These are phyloP conservation scores for Acyrthosiphon pisum DNA, from an alignment of 1,140 invertebrate species.

Conservation along the genomic window DNA sequence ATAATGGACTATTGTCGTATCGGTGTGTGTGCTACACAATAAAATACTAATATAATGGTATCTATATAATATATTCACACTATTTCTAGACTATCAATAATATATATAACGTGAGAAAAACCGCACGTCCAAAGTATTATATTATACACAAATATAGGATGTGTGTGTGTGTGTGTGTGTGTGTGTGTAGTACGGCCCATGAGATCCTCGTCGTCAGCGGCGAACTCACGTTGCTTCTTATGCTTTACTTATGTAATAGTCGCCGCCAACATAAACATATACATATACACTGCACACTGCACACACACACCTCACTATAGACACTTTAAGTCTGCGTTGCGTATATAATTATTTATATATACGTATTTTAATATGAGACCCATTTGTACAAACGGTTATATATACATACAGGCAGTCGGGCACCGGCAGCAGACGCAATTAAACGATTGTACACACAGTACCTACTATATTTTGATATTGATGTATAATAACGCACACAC, in stretches of 20 bases:
- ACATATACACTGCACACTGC: neutral
- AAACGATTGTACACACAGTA: neutral
- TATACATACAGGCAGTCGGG: neutral
- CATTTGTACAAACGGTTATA: slow-evolving; percentile 30
- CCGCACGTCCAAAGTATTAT: neutral
- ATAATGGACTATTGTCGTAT: neutral
- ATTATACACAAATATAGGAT: neutral
- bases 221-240: neutral
- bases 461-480: neutral
- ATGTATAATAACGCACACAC: neutral
- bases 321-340: neutral
- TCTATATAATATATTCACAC: neutral
- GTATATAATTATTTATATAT: neutral
- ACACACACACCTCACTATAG: neutral
- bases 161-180: neutral
- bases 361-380: slow-evolving; percentile 1
- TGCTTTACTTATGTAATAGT: slow-evolving; percentile 18
- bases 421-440: slow-evolving; percentile 2
- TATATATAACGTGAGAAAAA: neutral
- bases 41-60: neutral
- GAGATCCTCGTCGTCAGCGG: neutral
- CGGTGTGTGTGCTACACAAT: neutral
- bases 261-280: neutral
- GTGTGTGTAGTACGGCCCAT: neutral
- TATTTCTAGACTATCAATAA: neutral